Evolutionary conservation across 2,888 invertebrate genomes (phyloP).

Genomic region (Sphaeridia pumilis): DNA sequence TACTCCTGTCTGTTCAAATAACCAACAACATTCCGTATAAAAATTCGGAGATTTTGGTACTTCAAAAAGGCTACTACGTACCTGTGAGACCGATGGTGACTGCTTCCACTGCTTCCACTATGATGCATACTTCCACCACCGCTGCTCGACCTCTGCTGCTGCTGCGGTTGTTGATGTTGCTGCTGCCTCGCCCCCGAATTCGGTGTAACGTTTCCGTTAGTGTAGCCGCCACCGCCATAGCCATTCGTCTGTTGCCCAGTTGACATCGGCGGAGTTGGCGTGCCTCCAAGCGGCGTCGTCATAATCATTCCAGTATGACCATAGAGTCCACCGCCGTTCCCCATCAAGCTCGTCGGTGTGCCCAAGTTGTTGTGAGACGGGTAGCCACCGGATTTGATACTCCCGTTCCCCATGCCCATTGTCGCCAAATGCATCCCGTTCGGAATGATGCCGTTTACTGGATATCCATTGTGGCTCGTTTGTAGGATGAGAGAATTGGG

Average conservation of each 20-base stretch:
- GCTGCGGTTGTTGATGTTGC: slow-evolving; percentile 11
- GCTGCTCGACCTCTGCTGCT: not conserved
- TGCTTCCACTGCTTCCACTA: slow-evolving; percentile 3
- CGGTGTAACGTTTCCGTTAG: not conserved
- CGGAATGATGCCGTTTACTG: not conserved
- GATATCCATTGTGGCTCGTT: not conserved
- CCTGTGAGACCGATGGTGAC: slow-evolving; percentile 31
- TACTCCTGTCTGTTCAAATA: not conserved
- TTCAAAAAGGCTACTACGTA: slow-evolving; percentile 8
- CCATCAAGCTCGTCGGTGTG: no score
- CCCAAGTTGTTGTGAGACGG: not conserved
- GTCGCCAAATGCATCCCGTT: not conserved
- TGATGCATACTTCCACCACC: not conserved
- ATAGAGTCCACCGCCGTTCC: no score
- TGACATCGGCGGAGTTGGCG: no score
- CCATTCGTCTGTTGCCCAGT: no score
- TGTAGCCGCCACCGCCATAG: no score
- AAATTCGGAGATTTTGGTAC: not conserved
- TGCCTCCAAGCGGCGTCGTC: no score
- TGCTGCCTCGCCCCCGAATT: slow-evolving; percentile 12
- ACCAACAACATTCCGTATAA: no score
- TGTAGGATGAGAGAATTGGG: slow-evolving; percentile 3
- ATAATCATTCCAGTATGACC: no score
- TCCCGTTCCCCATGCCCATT: not conserved
- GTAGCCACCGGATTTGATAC: not conserved